phyloP scores from a whole-genome alignment of 2,888 invertebrate genomes.

The Andrena hattorfiana region DNA sequence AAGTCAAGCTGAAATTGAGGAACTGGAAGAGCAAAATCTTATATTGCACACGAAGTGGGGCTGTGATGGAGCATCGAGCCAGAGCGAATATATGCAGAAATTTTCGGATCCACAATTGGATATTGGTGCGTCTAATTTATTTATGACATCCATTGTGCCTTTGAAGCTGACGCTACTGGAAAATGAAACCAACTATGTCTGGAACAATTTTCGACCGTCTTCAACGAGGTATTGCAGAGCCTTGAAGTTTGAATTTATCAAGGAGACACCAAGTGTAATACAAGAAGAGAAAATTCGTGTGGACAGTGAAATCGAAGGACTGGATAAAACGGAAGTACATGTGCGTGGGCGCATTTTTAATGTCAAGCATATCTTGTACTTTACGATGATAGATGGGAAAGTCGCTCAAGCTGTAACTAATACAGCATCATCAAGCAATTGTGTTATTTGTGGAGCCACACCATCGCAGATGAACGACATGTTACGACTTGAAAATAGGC shows the following conservation, averaged over 20 bases:
- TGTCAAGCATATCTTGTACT: neutral
- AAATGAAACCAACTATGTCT: neutral
- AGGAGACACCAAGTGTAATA: neutral
- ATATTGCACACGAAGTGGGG: constrained; percentile 13
- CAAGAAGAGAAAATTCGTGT: neutral
- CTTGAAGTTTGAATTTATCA: neutral
- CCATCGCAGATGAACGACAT: too few species aligned
- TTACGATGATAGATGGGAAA: neutral
- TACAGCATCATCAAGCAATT: neutral
- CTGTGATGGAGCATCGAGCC: constrained; percentile 8
- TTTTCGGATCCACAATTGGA: neutral
- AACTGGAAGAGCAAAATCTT: neutral
- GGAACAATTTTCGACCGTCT: neutral
- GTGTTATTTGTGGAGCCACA: neutral
- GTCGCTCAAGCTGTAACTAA: neutral
- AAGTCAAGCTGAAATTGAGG: neutral
- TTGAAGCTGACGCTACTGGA: neutral
- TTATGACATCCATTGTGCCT: constrained; percentile 1
- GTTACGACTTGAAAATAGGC: neutral
- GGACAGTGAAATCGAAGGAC: neutral
- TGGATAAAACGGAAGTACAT: neutral
- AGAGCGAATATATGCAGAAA: constrained; percentile 4
- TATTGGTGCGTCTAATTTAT: neutral
- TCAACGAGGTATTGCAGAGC: neutral
- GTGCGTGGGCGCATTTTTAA: too few species aligned